Conservation (phyloP, 2,797 vertebrate species). For the Centroberyx gerrardi region DNA sequence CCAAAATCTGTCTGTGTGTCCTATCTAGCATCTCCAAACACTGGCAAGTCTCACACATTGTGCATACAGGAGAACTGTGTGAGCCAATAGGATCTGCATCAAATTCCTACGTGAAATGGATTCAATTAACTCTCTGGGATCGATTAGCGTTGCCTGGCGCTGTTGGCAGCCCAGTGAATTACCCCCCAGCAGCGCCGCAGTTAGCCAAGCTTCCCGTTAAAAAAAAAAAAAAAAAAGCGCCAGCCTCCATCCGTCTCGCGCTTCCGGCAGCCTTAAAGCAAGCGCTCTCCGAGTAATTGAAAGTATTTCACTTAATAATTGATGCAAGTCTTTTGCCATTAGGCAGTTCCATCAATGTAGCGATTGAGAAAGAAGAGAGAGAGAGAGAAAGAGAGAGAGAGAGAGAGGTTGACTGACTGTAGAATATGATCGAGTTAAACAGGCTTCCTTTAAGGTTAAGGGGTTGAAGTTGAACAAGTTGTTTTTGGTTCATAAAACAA, state of each 20-base stretch:
- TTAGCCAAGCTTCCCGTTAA: conserved; percentile 6
- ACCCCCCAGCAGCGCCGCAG: conserved; percentile 5
- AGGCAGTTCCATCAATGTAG: conserved; percentile 42
- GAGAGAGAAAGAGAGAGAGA: conserved; percentile 34
- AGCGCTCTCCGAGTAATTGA: conserved; percentile 23
- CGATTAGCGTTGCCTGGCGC: conserved; percentile 19
- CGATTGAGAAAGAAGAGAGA: conserved; percentile 40
- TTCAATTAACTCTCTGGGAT: conserved; percentile 48
- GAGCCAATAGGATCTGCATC: conserved; percentile 49
- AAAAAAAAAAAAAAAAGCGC: background rate
- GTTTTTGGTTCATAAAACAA: no score
- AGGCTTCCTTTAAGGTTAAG: background rate
- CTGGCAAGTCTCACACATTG: conserved; percentile 39
- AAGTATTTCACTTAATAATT: conserved; percentile 50
- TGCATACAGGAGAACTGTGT: conserved; percentile 44
- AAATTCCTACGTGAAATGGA: conserved; percentile 46
- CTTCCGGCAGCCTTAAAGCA: conserved; percentile 5
- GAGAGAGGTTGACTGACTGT: conserved; percentile 22
- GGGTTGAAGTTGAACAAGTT: background rate
- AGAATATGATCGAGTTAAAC: background rate
- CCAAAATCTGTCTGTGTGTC: conserved; percentile 23
- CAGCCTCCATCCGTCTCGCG: conserved; percentile 17
- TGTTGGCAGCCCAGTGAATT: background rate
- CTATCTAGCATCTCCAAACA: conserved; percentile 69
- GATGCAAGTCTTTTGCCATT: conserved; percentile 51